Evolutionary conservation across 1,140 invertebrate genomes (phyloP).

Genomic region (Formica selysi): DNA sequence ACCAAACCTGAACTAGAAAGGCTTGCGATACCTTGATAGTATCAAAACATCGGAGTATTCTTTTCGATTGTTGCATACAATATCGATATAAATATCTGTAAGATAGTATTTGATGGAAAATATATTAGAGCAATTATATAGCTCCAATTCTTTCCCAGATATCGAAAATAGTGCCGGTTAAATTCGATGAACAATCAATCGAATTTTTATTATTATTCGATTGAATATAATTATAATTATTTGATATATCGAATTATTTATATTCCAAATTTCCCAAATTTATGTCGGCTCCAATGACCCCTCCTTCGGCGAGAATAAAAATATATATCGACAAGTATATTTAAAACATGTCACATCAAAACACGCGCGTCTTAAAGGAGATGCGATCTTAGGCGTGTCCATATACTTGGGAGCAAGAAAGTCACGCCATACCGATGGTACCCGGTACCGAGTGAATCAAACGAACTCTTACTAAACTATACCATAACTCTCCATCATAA

Average conservation of each 20-base stretch:
- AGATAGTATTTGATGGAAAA: not conserved
- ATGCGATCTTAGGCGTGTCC: slow-evolving; percentile 18
- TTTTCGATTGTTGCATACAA: not conserved
- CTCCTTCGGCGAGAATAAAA: not conserved
- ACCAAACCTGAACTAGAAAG: not conserved
- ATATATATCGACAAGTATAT: not conserved
- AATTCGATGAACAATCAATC: not conserved
- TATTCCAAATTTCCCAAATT: not conserved
- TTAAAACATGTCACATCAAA: not conserved
- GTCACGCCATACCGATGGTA: not conserved
- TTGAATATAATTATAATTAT: no score
- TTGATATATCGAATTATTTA: no score
- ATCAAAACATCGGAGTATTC: not conserved
- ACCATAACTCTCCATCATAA: not conserved
- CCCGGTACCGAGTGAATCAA: not conserved
- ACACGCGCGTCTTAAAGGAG: not conserved
- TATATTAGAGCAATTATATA: not conserved
- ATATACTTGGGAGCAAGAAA: not conserved
- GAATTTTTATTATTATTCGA: not conserved
- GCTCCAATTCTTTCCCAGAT: not conserved
- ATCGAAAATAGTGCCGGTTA: not conserved
- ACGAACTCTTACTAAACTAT: not conserved
- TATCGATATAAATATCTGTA: not conserved
- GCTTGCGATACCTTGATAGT: not conserved
- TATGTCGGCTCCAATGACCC: no score